phyloP scores from a whole-genome alignment of 2,888 invertebrate genomes.

The Tetrapedia diversipes region DNA sequence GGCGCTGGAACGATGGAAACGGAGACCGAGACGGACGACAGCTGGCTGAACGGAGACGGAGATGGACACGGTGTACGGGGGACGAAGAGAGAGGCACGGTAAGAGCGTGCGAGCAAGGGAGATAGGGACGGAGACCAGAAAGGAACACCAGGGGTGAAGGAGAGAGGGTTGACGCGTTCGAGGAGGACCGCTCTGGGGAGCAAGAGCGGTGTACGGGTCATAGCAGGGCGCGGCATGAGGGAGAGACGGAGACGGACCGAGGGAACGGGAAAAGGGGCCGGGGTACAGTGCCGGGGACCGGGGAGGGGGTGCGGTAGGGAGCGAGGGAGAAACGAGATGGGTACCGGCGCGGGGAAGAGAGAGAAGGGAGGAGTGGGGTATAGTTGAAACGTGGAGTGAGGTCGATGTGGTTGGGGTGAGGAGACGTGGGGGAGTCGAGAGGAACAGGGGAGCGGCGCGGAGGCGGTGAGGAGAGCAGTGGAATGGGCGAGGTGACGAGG shows the following conservation, averaged over 20 bases:
- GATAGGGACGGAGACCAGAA: conserved; percentile 20
- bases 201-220: conserved; percentile 77
- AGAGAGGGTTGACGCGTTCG: conserved; percentile 67
- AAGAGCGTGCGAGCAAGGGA: conserved; percentile 6
- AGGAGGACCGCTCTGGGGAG: conserved; percentile 74
- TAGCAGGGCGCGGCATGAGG: conserved; percentile 73
- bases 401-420: conserved; percentile 75
- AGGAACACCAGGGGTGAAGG: conserved; percentile 37
- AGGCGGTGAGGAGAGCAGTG: conserved; percentile 64
- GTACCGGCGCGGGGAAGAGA: conserved; percentile 75
- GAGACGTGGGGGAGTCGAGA: conserved; percentile 68
- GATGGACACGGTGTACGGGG: conserved; percentile 6
- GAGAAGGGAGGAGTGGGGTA: conserved; percentile 80
- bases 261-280: conserved; percentile 13
- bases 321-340: conserved; percentile 9
- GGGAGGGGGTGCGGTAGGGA: conserved; percentile 71
- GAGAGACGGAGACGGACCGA: conserved; percentile 79
- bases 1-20: conserved; percentile 81
- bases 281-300: conserved; percentile 2
- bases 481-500: conserved; percentile 67
- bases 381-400: conserved; percentile 78
- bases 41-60: conserved; percentile 26
- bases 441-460: conserved; percentile 67
- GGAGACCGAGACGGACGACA: conserved; percentile 75
- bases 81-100: conserved; percentile 10